phyloP scores from a whole-genome alignment of 2,888 invertebrate species.

The Acrobeloides nanus region DNA sequence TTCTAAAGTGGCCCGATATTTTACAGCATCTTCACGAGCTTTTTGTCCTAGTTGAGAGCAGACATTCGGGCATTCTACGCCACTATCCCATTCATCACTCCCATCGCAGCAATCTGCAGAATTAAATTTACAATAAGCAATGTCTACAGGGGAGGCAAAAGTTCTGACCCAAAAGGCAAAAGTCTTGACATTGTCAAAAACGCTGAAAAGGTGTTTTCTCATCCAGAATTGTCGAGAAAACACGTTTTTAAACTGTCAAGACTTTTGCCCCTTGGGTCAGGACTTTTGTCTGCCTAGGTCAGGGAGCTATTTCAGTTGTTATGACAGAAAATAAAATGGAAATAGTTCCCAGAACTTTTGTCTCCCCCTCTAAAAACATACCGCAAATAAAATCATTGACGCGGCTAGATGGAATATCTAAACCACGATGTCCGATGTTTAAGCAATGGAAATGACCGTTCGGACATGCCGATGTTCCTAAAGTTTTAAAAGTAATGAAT shows the following conservation, averaged over 20 bases:
- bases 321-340: too few species aligned
- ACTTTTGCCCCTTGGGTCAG: too few species aligned
- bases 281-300: too few species aligned
- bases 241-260: too few species aligned
- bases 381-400: constrained; percentile 63
- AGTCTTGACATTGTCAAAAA: too few species aligned
- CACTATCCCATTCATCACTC: constrained; percentile 60
- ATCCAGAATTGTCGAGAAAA: too few species aligned
- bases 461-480: constrained; percentile 80
- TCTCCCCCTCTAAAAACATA: constrained; percentile 1
- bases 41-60: constrained; percentile 66
- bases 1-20: constrained; percentile 48
- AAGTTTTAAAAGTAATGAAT: constrained; percentile 47
- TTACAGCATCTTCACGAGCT: constrained; percentile 62
- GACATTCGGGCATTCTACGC: constrained; percentile 66
- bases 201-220: too few species aligned
- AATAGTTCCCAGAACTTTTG: neutral
- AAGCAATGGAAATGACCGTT: constrained; percentile 77
- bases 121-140: constrained; percentile 3
- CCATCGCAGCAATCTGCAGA: constrained; percentile 66
- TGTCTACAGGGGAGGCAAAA: too few species aligned
- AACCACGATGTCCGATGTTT: constrained; percentile 66
- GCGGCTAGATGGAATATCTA: constrained; percentile 71
- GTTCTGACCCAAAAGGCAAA: too few species aligned
- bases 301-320: too few species aligned